A percentile compares a stretch with the other conserved stretches of the same genome.
Evolutionary conservation across 1,140 invertebrate species (phyloP).

Genomic region (Matsumurasca onukii): DNA sequence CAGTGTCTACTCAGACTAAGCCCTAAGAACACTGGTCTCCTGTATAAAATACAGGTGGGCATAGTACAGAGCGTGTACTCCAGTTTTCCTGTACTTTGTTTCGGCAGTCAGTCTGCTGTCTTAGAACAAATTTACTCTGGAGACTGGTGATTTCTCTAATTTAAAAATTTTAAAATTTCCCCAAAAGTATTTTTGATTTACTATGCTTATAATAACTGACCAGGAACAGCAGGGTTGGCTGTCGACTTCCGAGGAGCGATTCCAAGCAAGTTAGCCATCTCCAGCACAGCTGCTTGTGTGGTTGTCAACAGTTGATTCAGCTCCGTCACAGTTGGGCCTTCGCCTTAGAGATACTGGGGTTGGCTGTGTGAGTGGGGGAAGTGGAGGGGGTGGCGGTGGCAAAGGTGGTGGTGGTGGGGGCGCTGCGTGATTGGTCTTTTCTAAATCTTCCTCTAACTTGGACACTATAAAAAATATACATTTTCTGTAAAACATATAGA

Average conservation of each 20-base stretch:
- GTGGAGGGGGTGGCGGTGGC: conserved; percentile 50
- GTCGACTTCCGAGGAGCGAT: conserved; percentile 47
- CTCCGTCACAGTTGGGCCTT: conserved; percentile 41
- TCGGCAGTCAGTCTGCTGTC: no score
- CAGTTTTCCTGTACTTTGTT: no score
- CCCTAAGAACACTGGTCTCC: no score
- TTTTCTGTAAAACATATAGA: background rate
- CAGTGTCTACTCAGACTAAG: no score
- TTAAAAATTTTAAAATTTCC: no score
- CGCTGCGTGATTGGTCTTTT: conserved; percentile 30
- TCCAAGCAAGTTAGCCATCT: conserved; percentile 62
- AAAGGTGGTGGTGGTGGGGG: conserved; percentile 48
- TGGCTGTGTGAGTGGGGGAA: conserved; percentile 42
- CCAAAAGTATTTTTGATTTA: no score
- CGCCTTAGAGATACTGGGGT: background rate
- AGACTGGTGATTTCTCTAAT: no score
- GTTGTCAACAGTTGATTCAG: conserved; percentile 33
- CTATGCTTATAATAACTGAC: no score
- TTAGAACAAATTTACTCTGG: no score
- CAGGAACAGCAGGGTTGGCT: conserved; percentile 30
- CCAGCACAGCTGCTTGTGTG: conserved; percentile 47
- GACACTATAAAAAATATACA: conserved; percentile 41
- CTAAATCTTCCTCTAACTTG: conserved; percentile 47
- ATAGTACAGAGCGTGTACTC: no score
- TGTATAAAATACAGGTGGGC: no score